Percentiles rank a stretch among this genome's conserved stretches.
Evolutionary conservation across 2,888 invertebrate genomes (phyloP).

Genomic region (Drosophila merina): DNA sequence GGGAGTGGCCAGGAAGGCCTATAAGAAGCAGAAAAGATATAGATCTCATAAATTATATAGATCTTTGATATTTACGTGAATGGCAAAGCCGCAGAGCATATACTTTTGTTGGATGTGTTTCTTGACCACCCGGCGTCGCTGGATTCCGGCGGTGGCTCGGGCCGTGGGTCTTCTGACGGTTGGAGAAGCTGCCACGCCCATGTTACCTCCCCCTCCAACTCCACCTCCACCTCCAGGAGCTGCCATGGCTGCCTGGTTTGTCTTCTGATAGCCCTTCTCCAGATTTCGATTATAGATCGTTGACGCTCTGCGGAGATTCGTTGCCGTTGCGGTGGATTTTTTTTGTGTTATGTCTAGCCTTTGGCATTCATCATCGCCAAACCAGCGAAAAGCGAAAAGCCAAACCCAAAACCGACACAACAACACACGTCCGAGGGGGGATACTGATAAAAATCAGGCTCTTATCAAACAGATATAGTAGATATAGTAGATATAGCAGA

Average conservation of each 20-base stretch:
- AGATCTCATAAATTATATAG: neutral
- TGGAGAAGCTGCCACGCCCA: conserved; percentile 6
- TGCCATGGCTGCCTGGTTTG: conserved; percentile 17
- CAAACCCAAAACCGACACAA: conserved; percentile 42
- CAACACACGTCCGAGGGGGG: conserved; percentile 38
- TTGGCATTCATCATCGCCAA: conserved; percentile 72
- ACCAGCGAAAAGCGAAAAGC: conserved; percentile 25
- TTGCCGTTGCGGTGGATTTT: conserved; percentile 42
- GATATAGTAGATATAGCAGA: conserved; percentile 46
- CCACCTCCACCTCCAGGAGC: conserved; percentile 33
- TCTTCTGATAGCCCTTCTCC: neutral
- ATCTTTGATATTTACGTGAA: conserved; percentile 80
- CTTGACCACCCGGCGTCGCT: conserved; percentile 82
- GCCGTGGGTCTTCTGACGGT: conserved; percentile 72
- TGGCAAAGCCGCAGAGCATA: conserved; percentile 84
- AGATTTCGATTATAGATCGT: neutral
- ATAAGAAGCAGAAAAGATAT: neutral
- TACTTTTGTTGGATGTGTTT: conserved; percentile 84
- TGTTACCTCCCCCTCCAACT: conserved; percentile 21
- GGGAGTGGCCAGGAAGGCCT: conserved; percentile 83
- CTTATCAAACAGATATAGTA: conserved; percentile 69
- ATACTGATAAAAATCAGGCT: conserved; percentile 70
- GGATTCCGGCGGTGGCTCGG: conserved; percentile 81
- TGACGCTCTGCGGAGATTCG: too few relatives aligned
- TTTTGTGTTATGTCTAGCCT: conserved; percentile 62